Evolutionary conservation across 35 echinoderm and acorn worm species (phyloP).

Genomic region (Heliocidaris tuberculata): DNA sequence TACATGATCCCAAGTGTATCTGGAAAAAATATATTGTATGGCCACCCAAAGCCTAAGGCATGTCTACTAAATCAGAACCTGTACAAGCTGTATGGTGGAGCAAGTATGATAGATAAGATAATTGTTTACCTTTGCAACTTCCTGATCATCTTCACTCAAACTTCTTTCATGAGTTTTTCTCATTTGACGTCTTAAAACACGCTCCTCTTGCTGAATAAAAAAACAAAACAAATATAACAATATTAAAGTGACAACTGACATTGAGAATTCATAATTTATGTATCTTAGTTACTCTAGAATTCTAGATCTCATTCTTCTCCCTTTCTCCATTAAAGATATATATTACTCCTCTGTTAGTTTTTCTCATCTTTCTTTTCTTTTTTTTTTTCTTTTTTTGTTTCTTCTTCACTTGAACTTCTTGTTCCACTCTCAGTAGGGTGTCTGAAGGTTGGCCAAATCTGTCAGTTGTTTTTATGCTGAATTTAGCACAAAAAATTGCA

Average conservation of each 20-base stretch:
- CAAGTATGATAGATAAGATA: not conserved
- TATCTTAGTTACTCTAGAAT: not conserved
- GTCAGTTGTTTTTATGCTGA: too few relatives aligned
- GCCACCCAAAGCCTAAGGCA: not conserved
- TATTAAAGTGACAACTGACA: not conserved
- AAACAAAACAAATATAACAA: not conserved
- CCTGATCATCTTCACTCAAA: constrained; percentile 7
- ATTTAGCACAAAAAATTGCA: too few relatives aligned
- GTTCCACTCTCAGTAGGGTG: too few relatives aligned
- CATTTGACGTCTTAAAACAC: constrained; percentile 29
- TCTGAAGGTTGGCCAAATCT: too few relatives aligned
- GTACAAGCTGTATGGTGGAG: not conserved
- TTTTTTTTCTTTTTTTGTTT: not conserved
- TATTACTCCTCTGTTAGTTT: not conserved
- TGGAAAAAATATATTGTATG: not conserved
- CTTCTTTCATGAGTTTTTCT: constrained; percentile 20
- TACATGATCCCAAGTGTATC: not conserved
- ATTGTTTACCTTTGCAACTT: not conserved
- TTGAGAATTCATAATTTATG: not conserved
- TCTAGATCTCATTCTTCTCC: not conserved
- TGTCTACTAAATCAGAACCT: not conserved
- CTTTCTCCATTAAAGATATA: not conserved
- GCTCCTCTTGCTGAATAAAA: constrained; percentile 53
- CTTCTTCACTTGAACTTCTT: not conserved
- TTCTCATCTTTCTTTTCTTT: not conserved